Percentiles rank a stretch among this genome's conserved stretches.
Evolutionary conservation across 2,797 vertebrate genomes (phyloP).

Genomic region (Streptopelia turtur): DNA sequence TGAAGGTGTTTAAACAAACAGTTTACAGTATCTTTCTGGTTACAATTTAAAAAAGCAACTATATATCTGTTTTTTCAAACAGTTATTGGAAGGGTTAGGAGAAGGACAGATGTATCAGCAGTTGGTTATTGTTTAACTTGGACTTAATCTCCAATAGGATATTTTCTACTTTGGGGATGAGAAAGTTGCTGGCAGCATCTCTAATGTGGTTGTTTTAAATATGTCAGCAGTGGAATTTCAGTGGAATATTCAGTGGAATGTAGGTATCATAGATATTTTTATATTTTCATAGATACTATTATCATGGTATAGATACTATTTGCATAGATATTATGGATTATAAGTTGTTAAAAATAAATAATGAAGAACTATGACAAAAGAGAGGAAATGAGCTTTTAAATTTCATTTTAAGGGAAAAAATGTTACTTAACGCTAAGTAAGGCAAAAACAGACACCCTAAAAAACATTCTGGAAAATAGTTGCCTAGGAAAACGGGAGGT

Average conservation of each 20-base stretch:
- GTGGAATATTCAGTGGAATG: no score
- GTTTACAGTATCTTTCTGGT: background rate
- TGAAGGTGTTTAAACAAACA: background rate
- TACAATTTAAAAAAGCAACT: background rate
- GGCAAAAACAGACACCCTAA: background rate
- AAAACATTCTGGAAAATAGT: background rate
- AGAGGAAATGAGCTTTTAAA: background rate
- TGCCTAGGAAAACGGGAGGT: background rate
- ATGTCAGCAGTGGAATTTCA: no score
- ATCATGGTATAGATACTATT: background rate
- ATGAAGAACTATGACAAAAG: background rate
- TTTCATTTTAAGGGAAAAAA: background rate
- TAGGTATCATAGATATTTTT: background rate
- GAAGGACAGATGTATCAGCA: background rate
- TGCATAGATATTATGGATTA: background rate
- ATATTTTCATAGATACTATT: background rate
- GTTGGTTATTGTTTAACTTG: background rate
- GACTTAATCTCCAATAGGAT: background rate
- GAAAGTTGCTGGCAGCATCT: background rate
- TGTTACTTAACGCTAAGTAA: background rate
- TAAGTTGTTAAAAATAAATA: background rate
- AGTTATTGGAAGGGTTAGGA: background rate
- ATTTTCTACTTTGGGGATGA: background rate
- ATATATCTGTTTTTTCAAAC: background rate
- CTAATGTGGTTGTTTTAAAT: background rate